Conservation (phyloP, 2,797 vertebrate genomes). For the Ctenosaura bakeri region DNA sequence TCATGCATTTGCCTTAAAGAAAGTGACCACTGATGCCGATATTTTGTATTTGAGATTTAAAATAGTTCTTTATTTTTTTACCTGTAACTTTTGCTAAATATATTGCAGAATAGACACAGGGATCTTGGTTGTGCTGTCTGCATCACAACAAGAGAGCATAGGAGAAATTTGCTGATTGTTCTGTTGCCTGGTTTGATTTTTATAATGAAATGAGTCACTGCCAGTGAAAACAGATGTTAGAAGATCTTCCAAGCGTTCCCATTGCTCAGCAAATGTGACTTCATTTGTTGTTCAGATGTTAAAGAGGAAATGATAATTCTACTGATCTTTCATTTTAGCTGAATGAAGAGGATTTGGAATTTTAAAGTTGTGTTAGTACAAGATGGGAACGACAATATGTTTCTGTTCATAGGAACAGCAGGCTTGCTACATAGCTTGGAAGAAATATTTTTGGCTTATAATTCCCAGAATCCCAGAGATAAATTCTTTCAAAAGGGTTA, state of each 20-base stretch:
- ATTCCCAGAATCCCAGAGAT: too few species aligned
- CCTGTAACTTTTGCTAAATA: not conserved
- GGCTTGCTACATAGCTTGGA: conserved; percentile 40
- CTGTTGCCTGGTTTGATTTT: not conserved
- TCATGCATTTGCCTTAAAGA: not conserved
- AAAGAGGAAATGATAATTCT: conserved; percentile 16
- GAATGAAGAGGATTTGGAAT: conserved; percentile 62
- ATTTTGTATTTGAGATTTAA: not conserved
- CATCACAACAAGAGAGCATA: not conserved
- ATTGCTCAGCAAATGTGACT: conserved; percentile 50
- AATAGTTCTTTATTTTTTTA: not conserved
- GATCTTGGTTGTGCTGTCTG: not conserved
- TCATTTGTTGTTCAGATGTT: conserved; percentile 43
- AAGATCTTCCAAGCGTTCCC: conserved; percentile 6
- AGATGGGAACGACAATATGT: conserved; percentile 24
- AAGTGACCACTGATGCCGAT: not conserved
- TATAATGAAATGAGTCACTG: conserved; percentile 9
- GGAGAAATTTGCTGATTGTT: not conserved
- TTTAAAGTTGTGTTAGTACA: conserved; percentile 51
- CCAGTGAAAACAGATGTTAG: conserved; percentile 33
- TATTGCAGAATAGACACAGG: not conserved
- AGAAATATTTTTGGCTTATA: too few species aligned
- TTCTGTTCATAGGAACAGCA: conserved; percentile 66
- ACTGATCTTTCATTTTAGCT: conserved; percentile 35
- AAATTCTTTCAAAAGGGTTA: too few species aligned